phyloP scores from a whole-genome alignment of 2,113 vertebrate genomes.

The Meriones unguiculatus region DNA sequence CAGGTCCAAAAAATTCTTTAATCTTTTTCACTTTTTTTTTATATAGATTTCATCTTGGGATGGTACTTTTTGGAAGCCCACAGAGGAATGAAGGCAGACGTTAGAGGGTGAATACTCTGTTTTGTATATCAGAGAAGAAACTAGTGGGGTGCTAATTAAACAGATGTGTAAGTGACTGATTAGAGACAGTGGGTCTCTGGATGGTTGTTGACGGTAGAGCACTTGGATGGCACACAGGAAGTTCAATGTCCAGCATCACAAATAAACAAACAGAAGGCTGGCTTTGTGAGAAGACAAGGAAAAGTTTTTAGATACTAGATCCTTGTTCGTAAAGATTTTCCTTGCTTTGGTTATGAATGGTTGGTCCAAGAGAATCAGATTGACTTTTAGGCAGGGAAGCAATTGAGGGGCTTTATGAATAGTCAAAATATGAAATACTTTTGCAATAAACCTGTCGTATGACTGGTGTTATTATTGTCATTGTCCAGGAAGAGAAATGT shows the following conservation, averaged over 20 bases:
- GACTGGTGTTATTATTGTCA: not conserved
- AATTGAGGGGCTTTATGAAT: not conserved
- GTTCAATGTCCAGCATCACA: not conserved
- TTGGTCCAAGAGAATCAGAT: not conserved
- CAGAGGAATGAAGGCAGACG: not conserved
- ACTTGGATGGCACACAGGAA: not conserved
- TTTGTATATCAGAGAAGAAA: not conserved
- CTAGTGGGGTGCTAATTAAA: not conserved
- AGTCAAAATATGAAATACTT: not conserved
- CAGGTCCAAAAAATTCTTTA: not conserved
- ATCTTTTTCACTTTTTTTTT: not conserved
- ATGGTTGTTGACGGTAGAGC: not conserved
- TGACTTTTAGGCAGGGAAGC: not conserved
- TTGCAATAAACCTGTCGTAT: not conserved
- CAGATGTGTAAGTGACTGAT: not conserved
- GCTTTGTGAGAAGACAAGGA: not conserved
- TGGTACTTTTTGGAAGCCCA: not conserved
- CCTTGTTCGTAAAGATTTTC: not conserved
- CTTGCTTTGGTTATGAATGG: not conserved
- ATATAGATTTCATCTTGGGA: not conserved
- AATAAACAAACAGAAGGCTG: not conserved
- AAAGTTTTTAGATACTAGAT: not conserved
- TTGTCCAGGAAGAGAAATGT: conserved; percentile 59
- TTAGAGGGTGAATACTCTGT: not conserved
- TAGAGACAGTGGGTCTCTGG: not conserved